A percentile compares a stretch with the other conserved stretches of the same genome.
These are phyloP conservation scores for Napeogenes sylphis DNA, from an alignment of 2,888 invertebrate species.

Conservation along the genomic window DNA sequence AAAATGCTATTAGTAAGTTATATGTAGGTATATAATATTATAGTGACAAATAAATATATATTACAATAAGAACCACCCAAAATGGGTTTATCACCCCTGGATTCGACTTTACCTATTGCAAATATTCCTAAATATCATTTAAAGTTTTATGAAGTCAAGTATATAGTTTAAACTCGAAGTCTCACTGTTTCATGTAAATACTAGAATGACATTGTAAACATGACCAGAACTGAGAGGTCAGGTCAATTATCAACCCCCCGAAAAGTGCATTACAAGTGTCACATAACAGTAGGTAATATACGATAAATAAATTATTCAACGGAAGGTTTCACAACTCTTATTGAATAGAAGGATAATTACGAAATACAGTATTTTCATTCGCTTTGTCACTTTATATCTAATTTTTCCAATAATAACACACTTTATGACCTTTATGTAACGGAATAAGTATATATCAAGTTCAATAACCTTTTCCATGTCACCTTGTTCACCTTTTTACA, in stretches of 20 bases:
- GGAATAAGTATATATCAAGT: background rate
- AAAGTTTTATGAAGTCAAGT: no score
- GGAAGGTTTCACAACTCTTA: conserved; percentile 57
- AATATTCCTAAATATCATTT: no score
- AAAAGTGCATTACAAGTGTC: conserved; percentile 57
- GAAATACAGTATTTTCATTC: conserved; percentile 39
- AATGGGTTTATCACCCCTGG: no score
- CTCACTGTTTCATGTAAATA: background rate
- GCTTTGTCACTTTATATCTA: conserved; percentile 55
- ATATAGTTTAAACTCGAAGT: no score
- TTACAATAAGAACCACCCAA: no score
- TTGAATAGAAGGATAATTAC: conserved; percentile 59
- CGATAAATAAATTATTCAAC: conserved; percentile 66
- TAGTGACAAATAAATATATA: no score
- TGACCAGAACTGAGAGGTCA: conserved; percentile 36
- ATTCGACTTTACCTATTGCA: no score
- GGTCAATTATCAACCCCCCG: conserved; percentile 59
- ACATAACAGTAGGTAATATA: conserved; percentile 60
- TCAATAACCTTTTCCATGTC: background rate
- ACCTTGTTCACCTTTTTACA: no score
- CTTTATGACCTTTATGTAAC: conserved; percentile 12
- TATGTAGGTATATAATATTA: no score
- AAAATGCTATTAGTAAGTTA: no score
- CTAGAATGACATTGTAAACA: conserved; percentile 47
- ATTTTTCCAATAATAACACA: conserved; percentile 48